Evolutionary conservation across 2,113 vertebrate species (phyloP), one percentile per base, ranked within the genome.

Genomic region (Lophotis ruficrista): DNA sequence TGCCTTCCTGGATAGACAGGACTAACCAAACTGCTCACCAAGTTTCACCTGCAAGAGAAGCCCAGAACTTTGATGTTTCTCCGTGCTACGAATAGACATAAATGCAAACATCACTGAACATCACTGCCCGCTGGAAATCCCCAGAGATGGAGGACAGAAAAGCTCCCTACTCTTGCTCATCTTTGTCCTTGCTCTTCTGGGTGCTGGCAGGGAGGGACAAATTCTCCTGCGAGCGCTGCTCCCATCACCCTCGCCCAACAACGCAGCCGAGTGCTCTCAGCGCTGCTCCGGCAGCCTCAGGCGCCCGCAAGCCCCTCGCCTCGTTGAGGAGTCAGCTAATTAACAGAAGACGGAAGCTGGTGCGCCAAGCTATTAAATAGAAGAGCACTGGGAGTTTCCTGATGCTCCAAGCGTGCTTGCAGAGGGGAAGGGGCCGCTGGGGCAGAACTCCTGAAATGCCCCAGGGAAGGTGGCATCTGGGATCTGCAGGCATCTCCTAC

Each of bases 321-420:
- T 90, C 82, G 37, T 60, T 51, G 10, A 21, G 15, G 30, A 85
- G 65, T 14, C 24, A 62, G 48, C 91, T 88, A 76, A 96, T 83
- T 79, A 80, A 79, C 70, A 86, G 53, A 13, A 79, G 79, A 86
- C 23, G 23, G 61, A 58, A 88, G 70, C 31, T 68, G 56, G 51
- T 47, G 30, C 43, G 17, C 33, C 70, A 58, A 85, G 71, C 75
- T 94, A 86, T 79, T 79, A 92, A 93, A 85, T 90, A 92, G 83
- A 38, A 56, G 35, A 71, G 70, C 1, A 0, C 57, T 54, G 83
- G 82, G 89, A 88, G 35, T 5, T 64, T 43, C 53, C 75, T 28
- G 3, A 15, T 47, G 61, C 60, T 82, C 4, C 48, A 94, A 47
- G 11, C 1, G 1, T 27, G 16, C 28, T 75, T 66, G 31, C 1